Evolutionary conservation across 2,888 invertebrate species (phyloP), one percentile per base, ranked within the genome.

Genomic region (Oscheius sp.): DNA sequence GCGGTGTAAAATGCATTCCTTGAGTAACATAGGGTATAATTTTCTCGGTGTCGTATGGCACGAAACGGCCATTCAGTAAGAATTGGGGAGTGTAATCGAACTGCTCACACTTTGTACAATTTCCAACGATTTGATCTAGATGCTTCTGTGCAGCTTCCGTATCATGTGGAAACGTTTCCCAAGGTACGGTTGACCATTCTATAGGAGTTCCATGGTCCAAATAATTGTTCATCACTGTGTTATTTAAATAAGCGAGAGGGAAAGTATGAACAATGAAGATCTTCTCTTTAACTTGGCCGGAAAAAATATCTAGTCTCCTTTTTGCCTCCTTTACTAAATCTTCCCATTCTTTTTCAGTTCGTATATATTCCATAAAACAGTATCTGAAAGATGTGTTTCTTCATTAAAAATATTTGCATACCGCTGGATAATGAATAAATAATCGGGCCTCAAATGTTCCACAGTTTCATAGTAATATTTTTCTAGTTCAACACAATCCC

Each of bases 1-100:
- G 61, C 21, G 7, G 61, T 18, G 61, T 43, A 18, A 61, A 61
- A 41, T 61, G 61, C 21, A 23, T 41, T 1, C 61, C 41, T 21
- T n/a, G n/a, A 7, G 61, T 61, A 18, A 61, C 41, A n/a, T 23
- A 61, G 3, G 43, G n/a, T 2, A 61, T 41, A n/a, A 61, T 35
- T 2, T 61, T 18, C n/a, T 61, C 7, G 1, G 61, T 41, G 35
- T 61, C 61, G 25, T 61, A 61, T 7, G 49, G 49, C 3, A 18
- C 5, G 21, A 49, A 49, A 3, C 6, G 3, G 13, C 21, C 21
- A 49, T 49, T 49, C 16, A 49, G 3, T 5, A 21, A 5, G 13
- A 55, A 55, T 55, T 23, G 7, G 5, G 55, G 25, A 25, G 55
- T 55, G 13, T 55, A 55, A 6, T 55, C 55, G 55, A 55, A 6